Base-by-base conservation (phyloP, 2,888 invertebrate species). In the Dynastes maya region DNA sequence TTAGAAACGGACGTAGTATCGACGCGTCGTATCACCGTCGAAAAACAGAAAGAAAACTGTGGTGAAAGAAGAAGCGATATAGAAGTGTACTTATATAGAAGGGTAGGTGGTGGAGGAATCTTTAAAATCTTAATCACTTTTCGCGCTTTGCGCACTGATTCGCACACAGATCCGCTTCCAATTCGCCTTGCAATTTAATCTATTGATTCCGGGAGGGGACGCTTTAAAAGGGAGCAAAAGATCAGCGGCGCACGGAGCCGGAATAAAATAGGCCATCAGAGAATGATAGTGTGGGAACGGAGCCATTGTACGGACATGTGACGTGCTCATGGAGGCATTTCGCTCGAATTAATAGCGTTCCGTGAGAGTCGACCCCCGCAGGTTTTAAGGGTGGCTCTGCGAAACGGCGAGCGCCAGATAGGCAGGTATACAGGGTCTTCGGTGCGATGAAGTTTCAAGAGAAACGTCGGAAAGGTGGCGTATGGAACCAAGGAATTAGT, bases 61-160 rank as follows among this genome's bases (percentile, higher is more conserved):
- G 9, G n/a, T n/a, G 11, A 27, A 6, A 8, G 55, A 74, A 63
- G 75, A 79, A 75, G 68, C 49, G 53, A n/a, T 4, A 40, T 32
- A 8, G 22, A 22, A 22, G 22, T 22, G 22, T 22, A 22, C 22
- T 22, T 22, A 1, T 22, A 22, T 22, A 22, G 49, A 49, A 51
- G 72, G 32, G 49, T 22, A 51, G 61, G n/a, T 1, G 71, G 27
- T 9, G 61, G 78, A 70, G 68, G 72, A 84, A 84, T 84, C 85
- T 85, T 87, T 87, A 87, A 88, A 88, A 88, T 88, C 87, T 88
- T 88, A 88, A 88, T 88, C 88, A 87, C 86, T 87, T 87, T 86
- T 87, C 85, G 85, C 87, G 87, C 86, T 86, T 82, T 83, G 81
- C 82, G 85, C 85, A 84, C 84, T 85, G 85, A 85, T 86, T 85